These are phyloP conservation scores for Plagodis pulveraria DNA, from an alignment of 2,888 invertebrate genomes.

Conservation along the genomic window DNA sequence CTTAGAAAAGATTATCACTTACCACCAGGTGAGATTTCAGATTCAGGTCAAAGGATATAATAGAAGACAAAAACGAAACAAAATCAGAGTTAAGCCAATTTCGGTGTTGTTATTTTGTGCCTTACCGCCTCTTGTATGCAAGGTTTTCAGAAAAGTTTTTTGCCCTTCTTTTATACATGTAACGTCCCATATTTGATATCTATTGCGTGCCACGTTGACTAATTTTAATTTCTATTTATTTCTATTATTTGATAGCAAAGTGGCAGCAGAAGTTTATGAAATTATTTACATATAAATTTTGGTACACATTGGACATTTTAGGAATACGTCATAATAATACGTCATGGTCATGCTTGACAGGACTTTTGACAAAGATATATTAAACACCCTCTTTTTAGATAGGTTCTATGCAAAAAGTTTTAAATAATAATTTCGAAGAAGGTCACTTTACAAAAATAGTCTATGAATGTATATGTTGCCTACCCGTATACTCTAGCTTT, in stretches of 20 bases:
- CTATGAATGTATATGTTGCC: no score
- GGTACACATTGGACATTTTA: slow-evolving; percentile 23
- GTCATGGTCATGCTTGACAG: slow-evolving; percentile 2
- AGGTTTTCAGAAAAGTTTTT: slow-evolving; percentile 66
- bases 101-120: background rate
- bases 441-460: no score
- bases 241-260: slow-evolving; percentile 9
- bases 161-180: slow-evolving; percentile 74
- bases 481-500: no score
- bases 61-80: no score
- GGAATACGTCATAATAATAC: slow-evolving; percentile 4
- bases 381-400: no score
- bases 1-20: no score
- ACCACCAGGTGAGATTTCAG: no score
- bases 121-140: slow-evolving; percentile 71
- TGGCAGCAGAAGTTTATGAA: slow-evolving; percentile 9
- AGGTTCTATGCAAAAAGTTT: no score
- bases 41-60: no score
- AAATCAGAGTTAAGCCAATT: no score
- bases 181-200: slow-evolving; percentile 76
- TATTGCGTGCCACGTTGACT: slow-evolving; percentile 74
- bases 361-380: background rate
- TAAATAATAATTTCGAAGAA: no score
- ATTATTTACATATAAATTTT: slow-evolving; percentile 41
- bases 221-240: slow-evolving; percentile 36